Percentiles rank a stretch among this genome's conserved stretches.
These are phyloP conservation scores for Orthonychiurus folsomi DNA, from an alignment of 2,888 invertebrate species.

Conservation along the genomic window DNA sequence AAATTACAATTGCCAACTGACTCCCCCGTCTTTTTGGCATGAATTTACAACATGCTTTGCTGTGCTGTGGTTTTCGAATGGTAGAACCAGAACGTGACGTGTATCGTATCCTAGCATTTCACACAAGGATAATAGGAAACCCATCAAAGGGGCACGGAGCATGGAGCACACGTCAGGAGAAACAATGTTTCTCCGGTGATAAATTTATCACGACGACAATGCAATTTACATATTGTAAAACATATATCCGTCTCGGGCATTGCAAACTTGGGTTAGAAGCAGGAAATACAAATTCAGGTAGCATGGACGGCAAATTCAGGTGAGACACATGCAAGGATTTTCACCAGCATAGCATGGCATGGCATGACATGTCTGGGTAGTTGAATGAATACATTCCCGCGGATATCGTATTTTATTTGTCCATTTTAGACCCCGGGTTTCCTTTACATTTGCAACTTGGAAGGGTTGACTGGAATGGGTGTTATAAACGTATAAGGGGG, in stretches of 20 bases:
- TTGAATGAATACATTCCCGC: neutral
- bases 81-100: neutral
- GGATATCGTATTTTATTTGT: neutral
- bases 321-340: too few species aligned
- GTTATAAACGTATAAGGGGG: neutral
- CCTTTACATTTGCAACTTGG: neutral
- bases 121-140: neutral
- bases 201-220: constrained; percentile 31
- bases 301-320: too few species aligned
- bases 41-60: neutral
- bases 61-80: too few species aligned
- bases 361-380: neutral
- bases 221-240: constrained; percentile 25
- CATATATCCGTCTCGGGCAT: constrained; percentile 7
- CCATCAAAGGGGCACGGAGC: neutral
- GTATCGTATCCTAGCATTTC: neutral
- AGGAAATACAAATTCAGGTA: neutral
- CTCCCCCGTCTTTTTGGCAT: neutral
- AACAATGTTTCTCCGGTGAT: constrained; percentile 19
- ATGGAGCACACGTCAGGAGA: neutral
- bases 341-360: neutral
- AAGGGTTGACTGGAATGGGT: constrained; percentile 1
- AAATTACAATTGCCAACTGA: neutral
- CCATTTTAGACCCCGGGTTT: neutral
- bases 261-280: neutral